Evolutionary conservation across 2,797 vertebrate genomes (phyloP).

Genomic region (Enteromius trimaculatus): DNA sequence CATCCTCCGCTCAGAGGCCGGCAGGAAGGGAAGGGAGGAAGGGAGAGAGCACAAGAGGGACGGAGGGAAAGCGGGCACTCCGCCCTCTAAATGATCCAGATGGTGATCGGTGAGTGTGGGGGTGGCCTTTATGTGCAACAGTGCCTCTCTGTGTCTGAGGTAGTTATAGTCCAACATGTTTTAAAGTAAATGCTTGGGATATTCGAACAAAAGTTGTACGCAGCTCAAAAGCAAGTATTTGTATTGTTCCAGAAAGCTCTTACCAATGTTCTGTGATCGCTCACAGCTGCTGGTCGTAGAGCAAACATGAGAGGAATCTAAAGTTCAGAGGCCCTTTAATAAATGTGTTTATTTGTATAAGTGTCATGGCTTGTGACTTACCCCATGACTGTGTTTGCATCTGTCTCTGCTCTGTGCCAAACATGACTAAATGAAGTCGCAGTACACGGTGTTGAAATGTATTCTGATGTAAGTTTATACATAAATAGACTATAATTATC

Average conservation of each 20-base stretch:
- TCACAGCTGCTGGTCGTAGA: slow-evolving; percentile 63
- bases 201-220: neutral
- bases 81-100: slow-evolving; percentile 53
- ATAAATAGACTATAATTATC: neutral
- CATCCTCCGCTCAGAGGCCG: slow-evolving; percentile 77
- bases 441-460: neutral
- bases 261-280: slow-evolving; percentile 11
- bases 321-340: slow-evolving; percentile 37
- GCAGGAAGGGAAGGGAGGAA: slow-evolving; percentile 74
- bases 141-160: slow-evolving; percentile 47
- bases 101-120: slow-evolving; percentile 54
- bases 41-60: slow-evolving; percentile 44
- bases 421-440: slow-evolving; percentile 55
- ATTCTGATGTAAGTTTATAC: neutral
- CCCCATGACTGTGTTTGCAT: slow-evolving; percentile 61
- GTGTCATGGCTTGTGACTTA: slow-evolving; percentile 58
- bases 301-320: slow-evolving; percentile 49
- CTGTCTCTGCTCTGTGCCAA: slow-evolving; percentile 48
- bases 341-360: slow-evolving; percentile 62
- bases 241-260: slow-evolving; percentile 13
- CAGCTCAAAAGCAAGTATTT: neutral
- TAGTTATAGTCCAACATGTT: slow-evolving; percentile 23
- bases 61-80: slow-evolving; percentile 43
- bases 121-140: slow-evolving; percentile 52
- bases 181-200: slow-evolving; percentile 1